Base-by-base conservation (phyloP, 2,888 invertebrate genomes). In the Heliconius ethilla region DNA sequence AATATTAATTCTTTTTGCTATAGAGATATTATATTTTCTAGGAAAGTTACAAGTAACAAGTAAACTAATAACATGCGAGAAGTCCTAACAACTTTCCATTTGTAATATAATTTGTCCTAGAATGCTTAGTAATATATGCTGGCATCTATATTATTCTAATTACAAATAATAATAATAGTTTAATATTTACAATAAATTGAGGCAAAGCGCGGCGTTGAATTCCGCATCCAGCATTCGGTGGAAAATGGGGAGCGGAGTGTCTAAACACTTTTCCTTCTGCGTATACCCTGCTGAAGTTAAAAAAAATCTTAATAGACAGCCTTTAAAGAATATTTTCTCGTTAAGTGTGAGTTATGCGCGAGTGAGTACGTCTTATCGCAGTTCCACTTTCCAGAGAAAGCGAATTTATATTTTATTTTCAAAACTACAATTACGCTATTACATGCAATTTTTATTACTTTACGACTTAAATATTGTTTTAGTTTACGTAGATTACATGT, bases 321-420 rank as follows among this genome's bases (percentile, higher is more conserved):
- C 62, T 73, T 37, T 63, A 25, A 72, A 62, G 81, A 78, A 83
- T 25, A 83, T 81, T 82, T 83, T 81, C 82, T 84, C 82, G 81
- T 83, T 82, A 83, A 84, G 83, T 82, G 85, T 85, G 84, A 85
- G 83, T 86, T 85, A 86, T 85, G 86, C 82, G 81, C 81, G 81
- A 81, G 83, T 76, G 85, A 85, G 83, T 85, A 82, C 80, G 82
- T 81, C 79, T 84, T 85, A 90, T 90, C 90, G 92, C 91, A 91
- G 88, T 84, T 81, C 85, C 82, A 89, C 92, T 93, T 93, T 93
- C 93, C 89, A 92, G 89, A 90, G 93, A 92, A 92, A 92, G 93
- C 89, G 89, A 89, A 88, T 86, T 80, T 80, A 75, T 79, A 79
- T 83, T 82, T 82, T 83, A 81, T 83, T 82, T 81, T 78, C 76